These are phyloP conservation scores for Pseudorasbora parva DNA, from an alignment of 2,113 vertebrate genomes.

Conservation along the genomic window DNA sequence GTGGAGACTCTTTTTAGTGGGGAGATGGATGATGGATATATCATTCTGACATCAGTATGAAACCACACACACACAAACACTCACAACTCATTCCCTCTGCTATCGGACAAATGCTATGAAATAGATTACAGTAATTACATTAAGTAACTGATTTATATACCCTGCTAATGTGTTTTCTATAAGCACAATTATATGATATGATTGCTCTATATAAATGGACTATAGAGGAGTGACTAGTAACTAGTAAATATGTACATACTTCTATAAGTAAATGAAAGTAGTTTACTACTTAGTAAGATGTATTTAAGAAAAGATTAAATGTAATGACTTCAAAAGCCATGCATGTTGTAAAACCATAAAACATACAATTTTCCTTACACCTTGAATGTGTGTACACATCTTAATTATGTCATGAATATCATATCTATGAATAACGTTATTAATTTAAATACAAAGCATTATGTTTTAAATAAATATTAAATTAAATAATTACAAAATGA, in stretches of 20 bases:
- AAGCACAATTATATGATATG: conserved; percentile 39
- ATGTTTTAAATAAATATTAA: too few relatives aligned
- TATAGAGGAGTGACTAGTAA: neutral
- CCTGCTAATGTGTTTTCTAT: conserved; percentile 34
- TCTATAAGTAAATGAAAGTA: neutral
- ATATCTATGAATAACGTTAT: too few relatives aligned
- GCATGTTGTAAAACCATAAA: too few relatives aligned
- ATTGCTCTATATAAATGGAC: neutral
- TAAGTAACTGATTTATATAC: conserved; percentile 18
- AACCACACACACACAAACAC: conserved; percentile 24
- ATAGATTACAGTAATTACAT: conserved; percentile 39
- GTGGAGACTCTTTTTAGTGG: conserved; percentile 50
- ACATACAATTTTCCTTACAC: too few relatives aligned
- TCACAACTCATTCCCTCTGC: neutral
- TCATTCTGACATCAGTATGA: conserved; percentile 47
- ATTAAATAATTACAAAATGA: too few relatives aligned
- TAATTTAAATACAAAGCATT: too few relatives aligned
- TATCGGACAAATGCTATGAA: conserved; percentile 42
- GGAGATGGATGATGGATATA: conserved; percentile 38
- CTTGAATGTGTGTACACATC: too few relatives aligned
- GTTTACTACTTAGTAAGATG: too few relatives aligned
- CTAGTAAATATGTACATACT: neutral
- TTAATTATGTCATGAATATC: too few relatives aligned
- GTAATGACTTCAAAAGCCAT: too few relatives aligned
- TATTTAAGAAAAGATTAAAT: too few relatives aligned